A percentile compares a stretch with the other conserved stretches of the same genome.
Evolutionary conservation across 2,888 invertebrate genomes (phyloP).

Genomic region (Lasiommata megera): DNA sequence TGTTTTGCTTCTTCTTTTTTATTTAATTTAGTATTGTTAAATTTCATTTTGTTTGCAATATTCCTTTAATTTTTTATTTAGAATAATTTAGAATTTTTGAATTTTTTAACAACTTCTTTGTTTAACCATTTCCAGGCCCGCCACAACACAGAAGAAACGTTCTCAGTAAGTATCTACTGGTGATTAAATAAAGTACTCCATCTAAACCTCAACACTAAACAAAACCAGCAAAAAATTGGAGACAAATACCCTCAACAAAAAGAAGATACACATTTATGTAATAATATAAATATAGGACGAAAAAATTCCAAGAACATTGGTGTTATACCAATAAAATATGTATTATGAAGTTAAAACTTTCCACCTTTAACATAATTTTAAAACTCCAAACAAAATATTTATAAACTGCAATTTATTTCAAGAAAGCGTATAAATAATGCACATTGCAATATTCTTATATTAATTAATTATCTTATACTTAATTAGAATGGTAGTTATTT

Average conservation of each 20-base stretch:
- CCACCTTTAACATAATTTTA: neutral
- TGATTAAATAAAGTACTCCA: conserved; percentile 38
- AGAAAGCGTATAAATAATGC: neutral
- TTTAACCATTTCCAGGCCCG: conserved; percentile 38
- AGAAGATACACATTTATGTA: neutral
- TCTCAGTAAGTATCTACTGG: conserved; percentile 37
- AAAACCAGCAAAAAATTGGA: conserved; percentile 21
- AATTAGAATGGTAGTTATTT: neutral
- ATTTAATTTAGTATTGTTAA: neutral
- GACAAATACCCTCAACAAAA: conserved; percentile 14
- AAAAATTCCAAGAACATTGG: neutral
- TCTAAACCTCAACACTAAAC: conserved; percentile 30
- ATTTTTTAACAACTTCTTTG: neutral
- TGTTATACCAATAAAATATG: neutral
- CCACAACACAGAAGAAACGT: conserved; percentile 39
- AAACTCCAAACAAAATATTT: neutral
- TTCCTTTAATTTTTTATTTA: conserved; percentile 5
- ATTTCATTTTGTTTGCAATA: conserved; percentile 4
- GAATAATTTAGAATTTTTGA: neutral
- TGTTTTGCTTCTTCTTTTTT: conserved; percentile 1
- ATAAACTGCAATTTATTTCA: neutral
- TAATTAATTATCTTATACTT: neutral
- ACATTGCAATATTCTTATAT: conserved; percentile 1
- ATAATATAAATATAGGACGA: neutral
- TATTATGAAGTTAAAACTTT: neutral